phyloP scores from a whole-genome alignment of 2,888 invertebrate genomes.

The Acanthoscelides obtectus region DNA sequence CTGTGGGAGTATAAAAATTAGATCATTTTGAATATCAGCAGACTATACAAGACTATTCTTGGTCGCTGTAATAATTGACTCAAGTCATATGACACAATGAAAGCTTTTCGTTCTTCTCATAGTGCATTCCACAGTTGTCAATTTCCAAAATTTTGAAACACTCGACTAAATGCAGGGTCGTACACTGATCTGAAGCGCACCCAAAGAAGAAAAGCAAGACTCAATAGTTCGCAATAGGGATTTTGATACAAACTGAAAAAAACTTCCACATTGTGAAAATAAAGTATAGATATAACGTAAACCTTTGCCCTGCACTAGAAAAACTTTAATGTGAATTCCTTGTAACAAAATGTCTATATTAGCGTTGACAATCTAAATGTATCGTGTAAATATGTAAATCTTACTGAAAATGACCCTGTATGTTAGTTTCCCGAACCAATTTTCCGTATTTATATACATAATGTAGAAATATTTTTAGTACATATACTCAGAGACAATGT shows the following conservation, averaged over 20 bases:
- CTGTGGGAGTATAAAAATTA: background rate
- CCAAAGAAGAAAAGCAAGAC: background rate
- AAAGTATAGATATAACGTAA: background rate
- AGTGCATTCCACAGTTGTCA: background rate
- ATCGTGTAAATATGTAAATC: background rate
- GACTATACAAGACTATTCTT: no score
- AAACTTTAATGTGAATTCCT: background rate
- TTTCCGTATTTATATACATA: background rate
- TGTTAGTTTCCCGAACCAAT: slow-evolving; percentile 5
- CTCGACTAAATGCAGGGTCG: background rate
- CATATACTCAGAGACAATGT: background rate
- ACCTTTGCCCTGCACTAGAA: background rate
- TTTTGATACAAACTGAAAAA: background rate
- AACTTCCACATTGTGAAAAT: background rate
- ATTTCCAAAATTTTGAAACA: background rate
- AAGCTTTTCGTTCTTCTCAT: no score
- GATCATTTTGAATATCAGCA: no score
- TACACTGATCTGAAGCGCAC: background rate
- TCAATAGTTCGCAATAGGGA: background rate
- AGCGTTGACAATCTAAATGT: background rate
- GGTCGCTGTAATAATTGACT: no score
- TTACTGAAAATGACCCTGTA: slow-evolving; percentile 5
- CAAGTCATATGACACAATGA: no score
- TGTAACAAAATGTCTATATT: background rate
- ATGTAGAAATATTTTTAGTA: background rate